Conservation (phyloP, 1,140 invertebrate genomes). For the Oreohelix idahoensis region DNA sequence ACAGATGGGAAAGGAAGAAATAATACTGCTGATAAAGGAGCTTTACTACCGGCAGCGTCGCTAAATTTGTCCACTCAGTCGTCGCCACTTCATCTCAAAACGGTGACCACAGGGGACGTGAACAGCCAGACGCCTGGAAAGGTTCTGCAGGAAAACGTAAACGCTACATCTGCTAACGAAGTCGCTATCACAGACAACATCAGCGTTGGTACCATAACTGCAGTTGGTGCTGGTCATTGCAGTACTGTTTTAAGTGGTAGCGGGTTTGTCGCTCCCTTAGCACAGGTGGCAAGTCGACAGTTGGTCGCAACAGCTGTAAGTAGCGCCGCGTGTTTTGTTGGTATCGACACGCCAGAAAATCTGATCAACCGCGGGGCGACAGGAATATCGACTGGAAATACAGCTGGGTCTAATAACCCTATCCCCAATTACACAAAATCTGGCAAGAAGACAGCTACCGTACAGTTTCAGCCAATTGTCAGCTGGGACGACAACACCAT, state of each 20-base stretch:
- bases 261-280: constrained; percentile 30
- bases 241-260: constrained; percentile 10
- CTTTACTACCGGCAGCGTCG: not conserved
- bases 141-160: not conserved
- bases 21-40: constrained; percentile 2
- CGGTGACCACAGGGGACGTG: not conserved
- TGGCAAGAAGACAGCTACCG: constrained; percentile 28
- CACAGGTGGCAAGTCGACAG: constrained; percentile 35
- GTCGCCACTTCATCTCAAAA: not conserved
- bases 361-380: not conserved
- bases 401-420: not conserved
- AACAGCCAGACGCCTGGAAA: not conserved
- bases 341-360: constrained; percentile 1
- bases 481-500: constrained; percentile 34
- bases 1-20: not conserved
- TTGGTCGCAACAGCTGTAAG: constrained; percentile 32
- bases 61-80: not conserved
- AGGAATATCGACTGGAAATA: not conserved
- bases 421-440: not conserved
- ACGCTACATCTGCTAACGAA: not conserved
- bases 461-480: constrained; percentile 35
- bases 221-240: not conserved
- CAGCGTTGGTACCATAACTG: not conserved
- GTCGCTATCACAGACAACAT: not conserved
- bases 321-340: constrained; percentile 23